Base-by-base conservation (phyloP, 2,113 vertebrate species). In the Neolamprologus longior region DNA sequence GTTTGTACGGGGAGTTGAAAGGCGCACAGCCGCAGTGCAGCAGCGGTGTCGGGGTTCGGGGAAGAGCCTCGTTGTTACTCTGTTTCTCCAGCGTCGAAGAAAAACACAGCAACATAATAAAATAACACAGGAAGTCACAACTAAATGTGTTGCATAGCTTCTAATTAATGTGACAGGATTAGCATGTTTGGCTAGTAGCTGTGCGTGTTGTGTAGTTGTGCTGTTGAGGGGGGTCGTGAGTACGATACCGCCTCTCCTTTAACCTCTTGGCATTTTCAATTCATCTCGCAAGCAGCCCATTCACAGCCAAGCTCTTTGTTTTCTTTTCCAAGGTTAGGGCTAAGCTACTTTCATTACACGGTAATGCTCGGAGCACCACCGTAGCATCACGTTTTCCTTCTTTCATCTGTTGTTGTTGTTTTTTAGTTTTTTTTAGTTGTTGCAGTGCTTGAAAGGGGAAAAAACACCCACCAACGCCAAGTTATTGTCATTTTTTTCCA, bases 251-350 rank as follows among this genome's bases (percentile, higher is more conserved):
- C 52, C 81, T 81, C 71, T 78, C 52, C 45, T 42, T 11, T 85
- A 57, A 81, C 87, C 76, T 86, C 87, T 58, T 85, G 84, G 68
- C 71, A 68, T 78, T 86, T 57, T 81, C 86, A 31, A 3, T 19
- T 63, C 86, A 89, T 91, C n/a, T 89, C 73, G 47, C 63, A 73
- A 85, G 82, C 63, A 84, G 80, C 87, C 83, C 82, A 40, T 88
- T 90, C 90, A 83, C 15, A 86, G 89, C 92, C 89, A 10, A 52
- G 92, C 92, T 95, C 95, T 96, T 95, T 95, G 94, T 95, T 94
- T 93, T 93, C 89, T 42, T 83, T 80, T 14, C 28, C 85, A 45
- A 35, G 80, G 19, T 86, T 86, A 40, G 17, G 58, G 87, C 91
- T 89, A 86, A 93, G 94, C 92, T 91, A 83, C 91, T 66, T 63